Evolutionary conservation across 2,888 invertebrate species (phyloP), one percentile per base, ranked within the genome.

Genomic region (Catocala sponsa): DNA sequence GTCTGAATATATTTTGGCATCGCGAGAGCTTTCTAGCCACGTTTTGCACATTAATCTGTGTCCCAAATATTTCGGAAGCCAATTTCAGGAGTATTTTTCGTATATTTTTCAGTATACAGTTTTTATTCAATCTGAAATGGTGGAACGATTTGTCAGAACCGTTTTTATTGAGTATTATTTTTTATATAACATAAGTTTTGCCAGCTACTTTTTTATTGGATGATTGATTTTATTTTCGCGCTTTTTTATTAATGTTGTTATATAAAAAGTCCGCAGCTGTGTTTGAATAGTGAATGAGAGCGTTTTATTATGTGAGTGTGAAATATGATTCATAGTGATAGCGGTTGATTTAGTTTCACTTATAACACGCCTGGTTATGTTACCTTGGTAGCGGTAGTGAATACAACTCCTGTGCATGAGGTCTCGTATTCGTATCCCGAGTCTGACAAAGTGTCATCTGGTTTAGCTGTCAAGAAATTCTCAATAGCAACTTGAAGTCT

Each of bases 11-110:
- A n/a, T n/a, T 65, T 62, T 58, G 12, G 49, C 7, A 42, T 42
- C 59, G 54, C 6, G n/a, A 9, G 53, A 60, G 47, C 49, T 58
- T 63, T 67, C 51, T 47, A 56, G 9, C 33, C 74, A 68, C 68
- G 74, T 70, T 0, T 38, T 38, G 44, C 1, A 49, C 65, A 76
- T 75, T 66, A 68, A 63, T 74, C 61, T 62, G 35, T 11, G 42
- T 55, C 33, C 25, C 55, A 12, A 48, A 12, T 47, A 35, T 44
- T 55, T 51, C 25, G n/a, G 35, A 12, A 46, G 51, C n/a, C 54
- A 59, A 60, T 65, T 60, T 41, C 44, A 46, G 15, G 33, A 46
- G 9, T 59, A 35, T 53, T 68, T 15, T 63, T 6, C 6, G 13
- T 56, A 42, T 49, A 48, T 57, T 54, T 63, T 51, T 11, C 5